Percentiles rank a stretch among this genome's conserved stretches.
These are phyloP conservation scores for Gymnothorax reevesii DNA, from an alignment of 2,797 vertebrate genomes.

Conservation along the genomic window DNA sequence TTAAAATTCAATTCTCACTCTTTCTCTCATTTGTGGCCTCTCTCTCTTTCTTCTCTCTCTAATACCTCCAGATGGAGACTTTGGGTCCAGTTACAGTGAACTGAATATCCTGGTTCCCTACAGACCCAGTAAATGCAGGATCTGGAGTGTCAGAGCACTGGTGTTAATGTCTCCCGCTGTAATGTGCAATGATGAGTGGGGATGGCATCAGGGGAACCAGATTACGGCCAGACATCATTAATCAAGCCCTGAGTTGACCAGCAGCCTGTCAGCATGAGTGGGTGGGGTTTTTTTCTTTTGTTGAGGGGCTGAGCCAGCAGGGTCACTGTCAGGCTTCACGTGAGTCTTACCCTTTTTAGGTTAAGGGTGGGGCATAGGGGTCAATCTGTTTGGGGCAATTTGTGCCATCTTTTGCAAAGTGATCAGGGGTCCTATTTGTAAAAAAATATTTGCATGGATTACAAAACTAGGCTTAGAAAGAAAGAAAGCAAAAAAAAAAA, in stretches of 20 bases:
- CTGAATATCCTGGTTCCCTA: slow-evolving; percentile 58
- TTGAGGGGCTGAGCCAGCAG: no score
- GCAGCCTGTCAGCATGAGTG: background rate
- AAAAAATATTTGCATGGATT: no score
- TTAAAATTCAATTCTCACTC: no score
- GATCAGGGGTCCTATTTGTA: no score
- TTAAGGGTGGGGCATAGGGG: no score
- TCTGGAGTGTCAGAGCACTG: slow-evolving; percentile 56
- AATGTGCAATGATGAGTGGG: slow-evolving; percentile 60
- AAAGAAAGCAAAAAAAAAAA: no score
- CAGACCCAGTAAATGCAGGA: slow-evolving; percentile 40
- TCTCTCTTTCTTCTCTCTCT: slow-evolving; percentile 41
- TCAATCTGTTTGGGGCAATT: no score
- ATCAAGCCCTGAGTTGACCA: slow-evolving; percentile 62
- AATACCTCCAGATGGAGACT: slow-evolving; percentile 74
- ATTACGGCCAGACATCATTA: slow-evolving; percentile 68
- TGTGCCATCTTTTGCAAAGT: no score
- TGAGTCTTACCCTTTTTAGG: no score
- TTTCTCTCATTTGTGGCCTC: slow-evolving; percentile 44
- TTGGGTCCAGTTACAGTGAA: slow-evolving; percentile 75
- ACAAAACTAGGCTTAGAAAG: no score
- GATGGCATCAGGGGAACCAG: slow-evolving; percentile 75
- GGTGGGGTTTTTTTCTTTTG: no score
- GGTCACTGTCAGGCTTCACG: no score
- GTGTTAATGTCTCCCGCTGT: slow-evolving; percentile 61